A percentile compares a stretch with the other conserved stretches of the same genome.
Conservation (phyloP, 2,888 invertebrate species). For the Tachystola acroxantha region DNA sequence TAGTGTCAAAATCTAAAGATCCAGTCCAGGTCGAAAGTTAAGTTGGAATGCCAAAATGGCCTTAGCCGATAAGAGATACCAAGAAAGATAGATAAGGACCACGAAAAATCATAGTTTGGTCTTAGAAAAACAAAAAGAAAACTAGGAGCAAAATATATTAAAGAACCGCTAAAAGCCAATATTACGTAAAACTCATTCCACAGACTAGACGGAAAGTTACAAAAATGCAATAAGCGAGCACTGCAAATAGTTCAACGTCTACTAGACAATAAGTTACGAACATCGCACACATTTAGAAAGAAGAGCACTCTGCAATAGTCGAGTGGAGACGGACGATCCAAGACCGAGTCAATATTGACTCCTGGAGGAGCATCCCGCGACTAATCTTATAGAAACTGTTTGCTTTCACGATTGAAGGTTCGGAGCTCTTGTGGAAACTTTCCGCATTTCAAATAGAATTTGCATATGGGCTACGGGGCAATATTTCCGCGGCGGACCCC, state of each 20-base stretch:
- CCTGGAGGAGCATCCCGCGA: slow-evolving; percentile 56
- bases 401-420: slow-evolving; percentile 65
- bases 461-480: slow-evolving; percentile 66
- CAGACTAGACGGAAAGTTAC: slow-evolving; percentile 7
- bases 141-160: too few relatives aligned
- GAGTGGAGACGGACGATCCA: slow-evolving; percentile 21
- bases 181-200: neutral
- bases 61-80: too few relatives aligned
- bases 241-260: slow-evolving; percentile 40
- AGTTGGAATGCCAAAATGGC: too few relatives aligned
- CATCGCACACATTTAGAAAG: slow-evolving; percentile 28
- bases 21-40: too few relatives aligned
- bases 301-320: slow-evolving; percentile 9
- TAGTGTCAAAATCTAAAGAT: too few relatives aligned
- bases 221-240: slow-evolving; percentile 41
- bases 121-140: too few relatives aligned
- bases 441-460: slow-evolving; percentile 66
- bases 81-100: too few relatives aligned
- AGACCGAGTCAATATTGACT: slow-evolving; percentile 62
- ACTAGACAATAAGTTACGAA: slow-evolving; percentile 37
- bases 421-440: slow-evolving; percentile 60
- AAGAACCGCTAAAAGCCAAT: too few relatives aligned
- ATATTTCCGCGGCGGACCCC: slow-evolving; percentile 60
- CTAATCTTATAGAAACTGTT: slow-evolving; percentile 74
- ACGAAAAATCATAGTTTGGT: too few relatives aligned